Percentiles rank a stretch among this genome's conserved stretches.
phyloP scores from a whole-genome alignment of 2,888 invertebrate species.

The Parnassius glacialis region DNA sequence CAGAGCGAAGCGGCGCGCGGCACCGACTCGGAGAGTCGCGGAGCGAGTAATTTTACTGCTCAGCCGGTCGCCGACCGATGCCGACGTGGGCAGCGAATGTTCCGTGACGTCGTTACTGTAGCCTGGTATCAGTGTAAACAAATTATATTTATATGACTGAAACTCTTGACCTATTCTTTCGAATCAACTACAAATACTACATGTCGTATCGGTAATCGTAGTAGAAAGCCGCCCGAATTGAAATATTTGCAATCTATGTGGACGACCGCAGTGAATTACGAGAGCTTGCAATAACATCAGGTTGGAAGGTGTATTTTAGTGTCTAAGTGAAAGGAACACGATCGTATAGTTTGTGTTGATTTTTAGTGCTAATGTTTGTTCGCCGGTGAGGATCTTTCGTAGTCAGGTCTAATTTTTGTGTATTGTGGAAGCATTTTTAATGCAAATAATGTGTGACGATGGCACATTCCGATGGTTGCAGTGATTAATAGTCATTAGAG shows the following conservation, averaged over 20 bases:
- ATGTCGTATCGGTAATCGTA: slow-evolving; percentile 46
- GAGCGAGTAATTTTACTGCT: slow-evolving; percentile 26
- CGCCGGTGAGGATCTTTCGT: slow-evolving; percentile 41
- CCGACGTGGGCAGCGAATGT: slow-evolving; percentile 33
- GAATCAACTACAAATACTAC: slow-evolving; percentile 39
- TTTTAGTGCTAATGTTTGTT: slow-evolving; percentile 55
- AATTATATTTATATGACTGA: slow-evolving; percentile 53
- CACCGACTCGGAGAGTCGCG: slow-evolving; percentile 35
- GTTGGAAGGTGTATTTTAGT: slow-evolving; percentile 52
- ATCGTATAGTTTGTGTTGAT: slow-evolving; percentile 44
- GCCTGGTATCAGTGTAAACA: slow-evolving; percentile 58
- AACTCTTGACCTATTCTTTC: slow-evolving; percentile 54
- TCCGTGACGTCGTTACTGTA: slow-evolving; percentile 25
- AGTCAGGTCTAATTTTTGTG: slow-evolving; percentile 43
- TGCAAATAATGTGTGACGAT: slow-evolving; percentile 34
- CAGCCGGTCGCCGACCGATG: slow-evolving; percentile 42
- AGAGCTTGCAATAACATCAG: slow-evolving; percentile 50
- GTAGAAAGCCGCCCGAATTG: slow-evolving; percentile 21
- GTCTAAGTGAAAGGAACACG: slow-evolving; percentile 69
- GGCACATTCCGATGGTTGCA: not conserved
- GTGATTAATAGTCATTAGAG: slow-evolving; percentile 2
- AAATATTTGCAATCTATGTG: slow-evolving; percentile 42
- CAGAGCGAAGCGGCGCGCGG: slow-evolving; percentile 53
- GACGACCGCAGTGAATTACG: slow-evolving; percentile 62
- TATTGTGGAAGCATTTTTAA: slow-evolving; percentile 43